phyloP scores from a whole-genome alignment of 1,140 invertebrate species.

The Nephila pilipes region DNA sequence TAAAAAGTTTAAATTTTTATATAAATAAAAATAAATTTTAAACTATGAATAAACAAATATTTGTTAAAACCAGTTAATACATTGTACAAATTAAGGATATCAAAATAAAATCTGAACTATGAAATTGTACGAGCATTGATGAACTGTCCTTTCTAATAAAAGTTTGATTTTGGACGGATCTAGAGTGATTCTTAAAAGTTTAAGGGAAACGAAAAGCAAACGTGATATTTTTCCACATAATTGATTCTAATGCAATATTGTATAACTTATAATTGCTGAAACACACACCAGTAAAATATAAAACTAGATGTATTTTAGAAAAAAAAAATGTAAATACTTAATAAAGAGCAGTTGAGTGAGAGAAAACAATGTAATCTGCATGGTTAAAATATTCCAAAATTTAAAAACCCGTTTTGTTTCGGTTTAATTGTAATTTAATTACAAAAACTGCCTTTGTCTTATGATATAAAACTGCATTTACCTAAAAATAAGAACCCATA shows the following conservation, averaged over 20 bases:
- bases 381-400: background rate
- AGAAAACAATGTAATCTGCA: background rate
- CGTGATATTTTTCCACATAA: background rate
- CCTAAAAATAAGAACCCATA: conserved; percentile 3
- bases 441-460: conserved; percentile 19
- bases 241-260: background rate
- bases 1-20: background rate
- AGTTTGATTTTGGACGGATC: conserved; percentile 40
- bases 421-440: conserved; percentile 6
- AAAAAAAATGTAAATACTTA: background rate
- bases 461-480: conserved; percentile 10
- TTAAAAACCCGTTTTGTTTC: conserved; percentile 37
- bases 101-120: background rate
- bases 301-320: background rate
- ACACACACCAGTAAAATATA: background rate
- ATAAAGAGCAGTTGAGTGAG: background rate
- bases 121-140: background rate
- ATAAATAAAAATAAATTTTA: background rate
- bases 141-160: conserved; percentile 37
- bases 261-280: background rate
- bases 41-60: background rate
- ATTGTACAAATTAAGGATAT: background rate
- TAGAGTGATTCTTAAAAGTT: conserved; percentile 42
- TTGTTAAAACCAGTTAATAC: background rate
- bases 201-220: background rate